A percentile compares a stretch with the other conserved stretches of the same genome.
phyloP scores from a whole-genome alignment of 2,113 vertebrate species.

The Ranitomeya imitator region DNA sequence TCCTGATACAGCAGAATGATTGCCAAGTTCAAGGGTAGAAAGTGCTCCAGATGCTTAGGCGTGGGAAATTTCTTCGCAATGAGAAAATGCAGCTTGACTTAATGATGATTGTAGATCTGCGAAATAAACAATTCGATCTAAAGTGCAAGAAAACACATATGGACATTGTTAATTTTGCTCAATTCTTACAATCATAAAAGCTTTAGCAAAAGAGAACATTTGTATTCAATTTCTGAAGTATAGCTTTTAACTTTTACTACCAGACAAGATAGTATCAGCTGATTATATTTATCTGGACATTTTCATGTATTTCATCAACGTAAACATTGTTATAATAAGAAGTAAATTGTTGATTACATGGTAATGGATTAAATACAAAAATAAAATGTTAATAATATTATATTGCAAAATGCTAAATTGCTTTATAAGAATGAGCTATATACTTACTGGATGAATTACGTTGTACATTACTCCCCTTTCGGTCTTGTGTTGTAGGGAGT shows the following conservation, averaged over 20 bases:
- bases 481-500: too few relatives aligned
- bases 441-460: too few relatives aligned
- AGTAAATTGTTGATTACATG: neutral
- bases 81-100: conserved; percentile 52
- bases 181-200: conserved; percentile 4
- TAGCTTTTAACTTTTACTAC: neutral
- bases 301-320: neutral
- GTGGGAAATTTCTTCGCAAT: conserved; percentile 58
- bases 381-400: neutral
- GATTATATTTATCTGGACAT: conserved; percentile 4
- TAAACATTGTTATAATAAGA: neutral
- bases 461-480: too few relatives aligned
- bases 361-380: neutral
- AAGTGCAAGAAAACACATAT: conserved; percentile 54
- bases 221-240: neutral
- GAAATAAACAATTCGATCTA: conserved; percentile 54
- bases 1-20: conserved; percentile 12
- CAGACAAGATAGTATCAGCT: neutral
- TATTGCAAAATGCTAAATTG: too few relatives aligned
- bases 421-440: too few relatives aligned
- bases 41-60: conserved; percentile 58
- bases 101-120: conserved; percentile 47
- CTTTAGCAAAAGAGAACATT: conserved; percentile 5
- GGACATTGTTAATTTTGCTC: conserved; percentile 31
- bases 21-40: conserved; percentile 53